Evolutionary conservation across 2,113 vertebrate species (phyloP).

Genomic region (Erythrolamprus reginae): DNA sequence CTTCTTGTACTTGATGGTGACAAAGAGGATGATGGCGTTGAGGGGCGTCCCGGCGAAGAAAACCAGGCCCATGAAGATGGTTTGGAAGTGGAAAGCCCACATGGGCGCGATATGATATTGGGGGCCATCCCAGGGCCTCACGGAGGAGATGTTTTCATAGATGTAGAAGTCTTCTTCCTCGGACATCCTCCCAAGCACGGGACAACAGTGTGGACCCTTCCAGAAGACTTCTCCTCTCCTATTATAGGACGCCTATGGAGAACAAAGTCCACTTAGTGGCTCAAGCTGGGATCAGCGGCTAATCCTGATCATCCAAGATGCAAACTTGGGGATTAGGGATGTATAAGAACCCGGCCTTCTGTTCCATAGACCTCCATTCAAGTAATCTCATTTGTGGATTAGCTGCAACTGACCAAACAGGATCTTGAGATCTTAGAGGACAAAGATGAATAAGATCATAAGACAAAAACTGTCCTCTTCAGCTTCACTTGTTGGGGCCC

Average conservation of each 20-base stretch:
- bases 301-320: conserved; percentile 44
- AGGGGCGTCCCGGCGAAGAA: conserved; percentile 70
- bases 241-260: conserved; percentile 44
- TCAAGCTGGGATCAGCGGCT: conserved; percentile 29
- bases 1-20: conserved; percentile 77
- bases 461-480: no score
- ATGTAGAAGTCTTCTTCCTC: conserved; percentile 74
- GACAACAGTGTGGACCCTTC: background rate
- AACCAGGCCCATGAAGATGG: conserved; percentile 78
- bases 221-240: background rate
- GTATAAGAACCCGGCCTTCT: conserved; percentile 11
- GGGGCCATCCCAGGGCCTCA: conserved; percentile 78
- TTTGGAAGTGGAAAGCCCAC: conserved; percentile 79
- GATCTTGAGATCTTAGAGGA: background rate
- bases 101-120: conserved; percentile 77
- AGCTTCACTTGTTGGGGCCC: background rate
- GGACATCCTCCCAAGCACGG: conserved; percentile 52
- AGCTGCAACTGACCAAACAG: background rate
- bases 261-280: conserved; percentile 46
- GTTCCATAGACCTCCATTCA: background rate
- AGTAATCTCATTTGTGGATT: conserved; percentile 19
- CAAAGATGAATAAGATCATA: background rate
- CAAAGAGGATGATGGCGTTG: conserved; percentile 72
- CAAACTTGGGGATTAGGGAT: conserved; percentile 57
- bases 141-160: conserved; percentile 70